Evolutionary conservation across 1,140 invertebrate species (phyloP).

Genomic region (Frieseomelitta varia): DNA sequence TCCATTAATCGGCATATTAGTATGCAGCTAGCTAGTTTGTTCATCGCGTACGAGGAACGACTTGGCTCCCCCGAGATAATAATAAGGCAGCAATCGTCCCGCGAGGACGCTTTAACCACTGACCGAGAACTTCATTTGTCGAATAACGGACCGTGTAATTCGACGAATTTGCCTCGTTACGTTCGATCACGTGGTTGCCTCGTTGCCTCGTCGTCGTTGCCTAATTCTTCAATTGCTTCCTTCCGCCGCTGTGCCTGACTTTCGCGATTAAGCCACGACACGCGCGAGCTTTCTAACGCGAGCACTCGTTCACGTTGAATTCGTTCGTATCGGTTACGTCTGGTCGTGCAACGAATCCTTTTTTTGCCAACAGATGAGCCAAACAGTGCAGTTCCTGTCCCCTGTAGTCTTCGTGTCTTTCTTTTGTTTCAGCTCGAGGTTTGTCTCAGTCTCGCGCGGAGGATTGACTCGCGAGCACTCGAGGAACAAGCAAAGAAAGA

Average conservation of each 20-base stretch:
- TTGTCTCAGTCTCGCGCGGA: too few species aligned
- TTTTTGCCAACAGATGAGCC: too few species aligned
- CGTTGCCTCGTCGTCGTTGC: background rate
- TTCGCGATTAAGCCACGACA: background rate
- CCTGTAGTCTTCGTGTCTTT: too few species aligned
- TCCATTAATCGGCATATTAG: constrained; percentile 64
- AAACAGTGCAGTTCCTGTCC: too few species aligned
- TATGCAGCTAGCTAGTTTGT: constrained; percentile 54
- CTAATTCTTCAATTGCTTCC: background rate
- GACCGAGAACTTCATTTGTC: constrained; percentile 10
- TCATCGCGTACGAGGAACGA: constrained; percentile 14
- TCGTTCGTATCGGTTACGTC: too few species aligned
- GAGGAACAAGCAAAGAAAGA: too few species aligned
- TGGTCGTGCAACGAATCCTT: background rate
- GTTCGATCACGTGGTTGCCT: background rate
- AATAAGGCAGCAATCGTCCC: constrained; percentile 61
- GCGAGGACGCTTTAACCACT: background rate
- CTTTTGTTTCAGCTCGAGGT: too few species aligned
- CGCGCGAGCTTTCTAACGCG: background rate
- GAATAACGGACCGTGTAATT: background rate
- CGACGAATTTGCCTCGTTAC: constrained; percentile 12
- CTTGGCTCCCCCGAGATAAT: constrained; percentile 53
- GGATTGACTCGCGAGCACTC: too few species aligned
- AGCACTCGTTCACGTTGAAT: background rate
- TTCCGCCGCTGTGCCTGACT: background rate